Base-by-base conservation (phyloP, 2,113 vertebrate genomes). In the Aspiorhynchus laticeps region DNA sequence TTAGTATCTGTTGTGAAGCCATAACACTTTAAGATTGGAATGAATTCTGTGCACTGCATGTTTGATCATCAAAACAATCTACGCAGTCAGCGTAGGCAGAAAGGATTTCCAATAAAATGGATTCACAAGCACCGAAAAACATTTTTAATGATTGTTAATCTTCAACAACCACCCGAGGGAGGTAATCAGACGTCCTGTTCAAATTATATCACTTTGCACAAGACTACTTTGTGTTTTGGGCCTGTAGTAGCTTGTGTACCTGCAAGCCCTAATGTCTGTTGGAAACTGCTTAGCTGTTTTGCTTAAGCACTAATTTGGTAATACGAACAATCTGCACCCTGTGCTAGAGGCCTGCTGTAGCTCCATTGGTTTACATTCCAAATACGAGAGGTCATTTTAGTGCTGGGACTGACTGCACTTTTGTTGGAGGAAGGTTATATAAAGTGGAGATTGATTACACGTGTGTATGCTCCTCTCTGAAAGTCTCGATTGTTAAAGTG, bases 311-410 rank as follows among this genome's bases (percentile, higher is more conserved):
- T 90, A 88, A 91, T 91, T 90, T 87, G 87, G 88, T 91, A 88
- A 91, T 85, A 75, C 38, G 86, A 89, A 90, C 88, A 91, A 87
- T 88, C 85, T 87, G 90, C 73, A 76, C 69, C 51, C 75, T 84
- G 82, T 88, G 83, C 77, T 71, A 46, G 75, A 84, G 28, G 84
- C 88, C 67, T 84, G 53, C 76, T 38, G 43, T 56, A 75, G 80
- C 84, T 89, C 76, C 80, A 77, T 85, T 85, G 82, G 88, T 91
- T 88, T 90, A 89, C 89, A 88, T 91, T 91, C 90, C 90, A 86
- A 86, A 90, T 85, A 78, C 31, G 17, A 86, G 84, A 91, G 90
- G 88, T 91, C 84, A 90, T 85, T 88, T 86, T 67, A 88, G 65
- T 89, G 84, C 83, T 33, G 78, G 83, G 82, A 75, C 86, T 88